phyloP scores from a whole-genome alignment of 2,888 invertebrate genomes.

The Proisotoma minuta region DNA sequence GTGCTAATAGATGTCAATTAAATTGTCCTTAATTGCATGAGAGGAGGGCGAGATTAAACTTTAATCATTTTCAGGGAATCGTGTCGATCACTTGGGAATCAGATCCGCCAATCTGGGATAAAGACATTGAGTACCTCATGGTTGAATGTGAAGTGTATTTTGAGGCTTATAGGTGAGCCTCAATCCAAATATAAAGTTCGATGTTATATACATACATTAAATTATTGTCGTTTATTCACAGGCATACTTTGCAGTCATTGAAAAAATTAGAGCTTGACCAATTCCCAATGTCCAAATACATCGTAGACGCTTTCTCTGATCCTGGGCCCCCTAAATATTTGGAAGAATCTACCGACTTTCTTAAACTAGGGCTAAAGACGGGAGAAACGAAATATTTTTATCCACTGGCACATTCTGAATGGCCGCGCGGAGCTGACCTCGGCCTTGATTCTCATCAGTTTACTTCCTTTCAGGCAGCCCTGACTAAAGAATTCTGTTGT shows the following conservation, averaged over 20 bases:
- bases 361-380: conserved; percentile 18
- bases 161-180: conserved; percentile 73
- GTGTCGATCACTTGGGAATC: conserved; percentile 49
- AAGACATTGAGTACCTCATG: conserved; percentile 58
- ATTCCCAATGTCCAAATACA: conserved; percentile 66
- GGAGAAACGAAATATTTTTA: conserved; percentile 18
- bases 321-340: conserved; percentile 52
- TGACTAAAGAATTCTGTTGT: conserved; percentile 67
- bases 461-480: conserved; percentile 62
- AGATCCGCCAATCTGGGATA: conserved; percentile 24
- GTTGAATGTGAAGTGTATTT: conserved; percentile 74
- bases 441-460: conserved; percentile 64
- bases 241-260: conserved; percentile 50
- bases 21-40: too few species aligned
- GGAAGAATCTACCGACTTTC: conserved; percentile 18
- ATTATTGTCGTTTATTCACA: conserved; percentile 10
- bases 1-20: too few species aligned
- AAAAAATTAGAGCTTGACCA: conserved; percentile 57
- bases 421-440: conserved; percentile 55
- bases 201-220: background rate
- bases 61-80: too few species aligned
- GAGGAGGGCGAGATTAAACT: too few species aligned
- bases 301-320: conserved; percentile 56
- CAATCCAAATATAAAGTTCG: conserved; percentile 49
- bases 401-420: conserved; percentile 48